Conservation (phyloP, 2,888 invertebrate genomes). For the Dione vanillae region DNA sequence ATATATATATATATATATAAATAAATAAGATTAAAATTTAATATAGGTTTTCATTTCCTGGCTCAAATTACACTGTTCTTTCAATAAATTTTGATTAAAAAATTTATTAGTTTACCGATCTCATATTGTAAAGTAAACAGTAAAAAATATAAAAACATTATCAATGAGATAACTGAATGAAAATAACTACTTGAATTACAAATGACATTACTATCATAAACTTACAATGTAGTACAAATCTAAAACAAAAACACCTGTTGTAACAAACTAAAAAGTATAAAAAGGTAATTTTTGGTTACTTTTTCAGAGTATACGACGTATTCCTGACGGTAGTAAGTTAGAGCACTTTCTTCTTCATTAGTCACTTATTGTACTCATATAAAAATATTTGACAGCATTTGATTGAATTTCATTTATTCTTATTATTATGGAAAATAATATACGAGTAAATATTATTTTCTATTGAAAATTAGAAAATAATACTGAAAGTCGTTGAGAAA, state of each 20-base stretch:
- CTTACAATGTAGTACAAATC: too few relatives aligned
- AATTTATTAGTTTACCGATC: background rate
- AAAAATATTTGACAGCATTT: background rate
- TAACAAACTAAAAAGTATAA: background rate
- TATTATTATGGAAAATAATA: too few relatives aligned
- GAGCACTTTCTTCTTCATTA: conserved; percentile 2
- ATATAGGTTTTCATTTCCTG: background rate
- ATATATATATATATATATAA: too few relatives aligned
- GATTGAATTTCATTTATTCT: conserved; percentile 5
- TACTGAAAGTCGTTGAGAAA: too few relatives aligned
- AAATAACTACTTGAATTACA: too few relatives aligned
- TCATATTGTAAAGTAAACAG: too few relatives aligned
- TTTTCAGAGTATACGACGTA: background rate
- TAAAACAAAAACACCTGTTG: background rate
- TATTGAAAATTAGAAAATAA: too few relatives aligned
- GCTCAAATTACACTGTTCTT: background rate
- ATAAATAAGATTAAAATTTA: conserved; percentile 6
- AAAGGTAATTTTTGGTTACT: background rate
- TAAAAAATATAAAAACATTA: too few relatives aligned
- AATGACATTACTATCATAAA: too few relatives aligned
- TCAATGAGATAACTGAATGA: too few relatives aligned
- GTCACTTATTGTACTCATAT: background rate
- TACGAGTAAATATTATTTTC: too few relatives aligned
- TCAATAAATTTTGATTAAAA: background rate
- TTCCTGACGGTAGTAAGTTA: background rate